Conservation (phyloP, 2,888 invertebrate species). For the Mimas tiliae region DNA sequence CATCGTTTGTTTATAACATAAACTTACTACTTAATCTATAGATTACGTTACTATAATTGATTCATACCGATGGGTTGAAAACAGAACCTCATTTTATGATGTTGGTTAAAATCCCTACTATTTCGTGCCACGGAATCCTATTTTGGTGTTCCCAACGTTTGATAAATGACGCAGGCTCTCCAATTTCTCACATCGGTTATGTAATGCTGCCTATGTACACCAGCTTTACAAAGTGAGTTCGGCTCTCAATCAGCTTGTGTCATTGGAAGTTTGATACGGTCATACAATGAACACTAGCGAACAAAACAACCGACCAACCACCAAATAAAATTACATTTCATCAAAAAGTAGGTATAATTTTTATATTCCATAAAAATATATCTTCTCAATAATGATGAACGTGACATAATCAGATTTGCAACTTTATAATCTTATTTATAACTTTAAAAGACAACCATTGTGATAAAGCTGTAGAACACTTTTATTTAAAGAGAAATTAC, state of each 20-base stretch:
- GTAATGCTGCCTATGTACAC: not conserved
- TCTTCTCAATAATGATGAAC: too few relatives aligned
- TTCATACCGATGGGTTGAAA: not conserved
- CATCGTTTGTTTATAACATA: too few relatives aligned
- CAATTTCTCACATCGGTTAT: not conserved
- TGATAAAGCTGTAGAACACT: too few relatives aligned
- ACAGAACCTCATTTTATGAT: not conserved
- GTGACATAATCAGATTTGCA: too few relatives aligned
- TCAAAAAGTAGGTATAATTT: too few relatives aligned
- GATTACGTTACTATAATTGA: too few relatives aligned
- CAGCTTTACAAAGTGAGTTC: not conserved
- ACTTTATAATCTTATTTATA: too few relatives aligned
- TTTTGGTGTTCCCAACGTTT: not conserved
- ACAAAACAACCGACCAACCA: not conserved
- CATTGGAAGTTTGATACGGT: conserved; percentile 1
- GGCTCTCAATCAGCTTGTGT: conserved; percentile 5
- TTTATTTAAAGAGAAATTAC: too few relatives aligned
- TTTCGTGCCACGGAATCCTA: not conserved
- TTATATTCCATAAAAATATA: too few relatives aligned
- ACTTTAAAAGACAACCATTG: too few relatives aligned
- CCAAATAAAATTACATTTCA: too few relatives aligned
- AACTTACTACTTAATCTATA: too few relatives aligned
- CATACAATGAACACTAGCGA: not conserved
- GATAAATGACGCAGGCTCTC: conserved; percentile 10
- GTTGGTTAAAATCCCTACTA: not conserved